phyloP scores from a whole-genome alignment of 2,113 vertebrate genomes.

The Cheirogaleus medius region DNA sequence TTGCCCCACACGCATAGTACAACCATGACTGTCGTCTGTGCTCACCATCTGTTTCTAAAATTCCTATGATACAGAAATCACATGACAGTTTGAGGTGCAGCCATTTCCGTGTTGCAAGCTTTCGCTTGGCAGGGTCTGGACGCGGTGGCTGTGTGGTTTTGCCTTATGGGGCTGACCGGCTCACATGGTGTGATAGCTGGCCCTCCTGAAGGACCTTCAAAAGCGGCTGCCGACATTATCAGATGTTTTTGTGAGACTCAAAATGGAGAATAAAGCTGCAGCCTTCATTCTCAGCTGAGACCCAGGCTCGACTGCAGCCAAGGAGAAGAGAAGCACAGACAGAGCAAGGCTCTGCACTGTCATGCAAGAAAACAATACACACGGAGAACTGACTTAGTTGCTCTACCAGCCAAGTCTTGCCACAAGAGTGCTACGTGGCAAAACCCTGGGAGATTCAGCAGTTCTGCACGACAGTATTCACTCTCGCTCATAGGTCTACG shows the following conservation, averaged over 20 bases:
- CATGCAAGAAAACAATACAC: background rate
- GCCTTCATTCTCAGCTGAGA: slow-evolving; percentile 44
- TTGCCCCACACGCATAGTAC: slow-evolving; percentile 71
- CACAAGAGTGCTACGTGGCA: background rate
- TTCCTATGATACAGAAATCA: slow-evolving; percentile 81
- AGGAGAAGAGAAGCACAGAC: background rate
- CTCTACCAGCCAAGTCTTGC: background rate
- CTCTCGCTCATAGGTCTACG: background rate
- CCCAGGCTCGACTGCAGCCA: background rate
- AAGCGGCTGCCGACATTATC: background rate
- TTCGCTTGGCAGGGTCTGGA: slow-evolving; percentile 64
- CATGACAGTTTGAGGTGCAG: slow-evolving; percentile 80
- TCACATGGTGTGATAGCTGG: background rate
- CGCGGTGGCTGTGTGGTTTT: background rate
- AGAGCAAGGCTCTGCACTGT: background rate
- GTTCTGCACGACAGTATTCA: background rate
- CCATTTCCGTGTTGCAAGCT: slow-evolving; percentile 69
- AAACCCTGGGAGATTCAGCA: background rate
- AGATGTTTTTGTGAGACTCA: slow-evolving; percentile 28
- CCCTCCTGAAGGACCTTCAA: slow-evolving; percentile 22
- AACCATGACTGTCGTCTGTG: slow-evolving; percentile 81
- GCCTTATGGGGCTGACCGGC: slow-evolving; percentile 22
- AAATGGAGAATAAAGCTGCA: slow-evolving; percentile 27
- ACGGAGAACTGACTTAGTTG: background rate
- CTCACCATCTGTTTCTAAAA: slow-evolving; percentile 86